Evolutionary conservation across 2,797 vertebrate species (phyloP), one percentile per base, ranked within the genome.

Genomic region (Trachurus trachurus): DNA sequence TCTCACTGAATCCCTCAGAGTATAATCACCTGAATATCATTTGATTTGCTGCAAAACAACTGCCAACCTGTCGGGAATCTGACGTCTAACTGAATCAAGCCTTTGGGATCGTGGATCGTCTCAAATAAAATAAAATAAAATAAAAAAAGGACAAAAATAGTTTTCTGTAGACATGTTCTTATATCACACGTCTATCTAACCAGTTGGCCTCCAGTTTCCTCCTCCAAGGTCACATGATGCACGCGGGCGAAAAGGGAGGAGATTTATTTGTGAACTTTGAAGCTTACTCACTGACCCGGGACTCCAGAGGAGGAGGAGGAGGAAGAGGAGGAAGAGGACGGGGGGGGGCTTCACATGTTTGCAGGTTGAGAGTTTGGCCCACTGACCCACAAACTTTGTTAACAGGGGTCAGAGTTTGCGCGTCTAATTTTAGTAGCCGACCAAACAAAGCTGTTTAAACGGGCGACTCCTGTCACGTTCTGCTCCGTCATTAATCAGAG

Each of bases 371-470:
- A 57, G 52, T 63, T 47, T 60, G 80, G 50, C 79, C 71, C 57
- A 73, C 79, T 84, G 10, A 88, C 83, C 80, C 76, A 84, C 64
- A 77, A 75, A 82, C 72, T n/a, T 21, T 76, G 39, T 68, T 68
- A 58, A 50, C 54, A 69, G 39, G 66, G 58, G 31, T 74, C 67
- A 83, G 76, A 81, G 71, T 72, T 57, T 54, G n/a, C 49, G 4
- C 0, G 37, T n/a, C 22, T 53, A 17, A 5, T 66, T 66, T 59
- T 22, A 63, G 62, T 15, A 8, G 21, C 66, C 34, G n/a, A 53
- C 11, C 39, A 13, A 22, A 58, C 26, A 61, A 50, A 44, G n/a
- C 9, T 5, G 37, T n/a, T n/a, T 57, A 4, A 4, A 11, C 31
- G 7, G 40, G 39, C 19, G 17, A 3, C 31, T 34, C 31, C 5